Base-by-base conservation (phyloP, 2,888 invertebrate species). In the Gryllus longicercus region DNA sequence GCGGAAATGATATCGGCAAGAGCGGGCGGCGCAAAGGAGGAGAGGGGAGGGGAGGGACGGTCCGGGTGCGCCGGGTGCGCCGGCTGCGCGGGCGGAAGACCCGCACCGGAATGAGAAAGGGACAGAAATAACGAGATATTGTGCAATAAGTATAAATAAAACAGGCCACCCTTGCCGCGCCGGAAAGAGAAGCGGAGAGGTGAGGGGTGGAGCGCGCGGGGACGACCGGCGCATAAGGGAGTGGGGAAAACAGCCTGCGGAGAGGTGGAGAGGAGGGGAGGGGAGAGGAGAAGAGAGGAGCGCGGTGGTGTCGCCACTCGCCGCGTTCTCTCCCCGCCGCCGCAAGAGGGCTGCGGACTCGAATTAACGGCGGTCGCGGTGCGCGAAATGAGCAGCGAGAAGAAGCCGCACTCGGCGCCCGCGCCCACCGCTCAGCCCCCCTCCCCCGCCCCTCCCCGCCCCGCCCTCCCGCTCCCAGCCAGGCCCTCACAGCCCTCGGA, bases 111-210 rank as follows among this genome's bases (percentile, higher is more conserved):
- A 63, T 63, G 63, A 63, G 63, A 63, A 63, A 63, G 63, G 63
- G 63, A 63, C 63, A 63, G 63, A 63, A 63, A 63, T 63, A 63
- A 63, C 63, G 63, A 63, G 16, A 63, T 63, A 63, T 63, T 63
- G 63, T 63, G 63, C 63, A 63, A 63, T 63, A 63, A 63, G 63
- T 63, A 63, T 63, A 63, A 63, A 63, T 63, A 63, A 63, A 63
- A 63, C 63, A 63, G 63, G n/a, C 63, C 14, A 63, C 63, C 63
- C 63, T 18, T n/a, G 63, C 63, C 63, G 63, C 14, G 63, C 63
- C 63, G 63, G 63, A 63, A 63, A 16, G 63, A 63, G 63, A 63
- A 63, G 63, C 3, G 63, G 63, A 18, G 63, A 1, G 14, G 63
- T 5, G 63, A n/a, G 63, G 63, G 63, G 63, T 2, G 63, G 63